Percentiles rank a stretch among this genome's conserved stretches.
Conservation (phyloP, 2,113 vertebrate species). For the Dipodomys ordii region DNA sequence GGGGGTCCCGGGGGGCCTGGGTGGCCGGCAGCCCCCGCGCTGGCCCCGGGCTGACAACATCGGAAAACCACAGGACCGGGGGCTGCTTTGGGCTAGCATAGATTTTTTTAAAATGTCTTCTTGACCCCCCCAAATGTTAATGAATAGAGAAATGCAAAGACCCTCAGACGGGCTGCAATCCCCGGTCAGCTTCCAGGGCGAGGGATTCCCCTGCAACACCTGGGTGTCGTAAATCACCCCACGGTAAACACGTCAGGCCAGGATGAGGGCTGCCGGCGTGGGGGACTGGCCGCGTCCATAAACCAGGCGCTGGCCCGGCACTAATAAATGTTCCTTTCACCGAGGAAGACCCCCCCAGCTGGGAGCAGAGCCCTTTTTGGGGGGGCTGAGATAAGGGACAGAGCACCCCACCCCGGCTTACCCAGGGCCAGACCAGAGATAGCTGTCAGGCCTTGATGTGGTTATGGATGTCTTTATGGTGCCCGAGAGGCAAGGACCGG, state of each 20-base stretch:
- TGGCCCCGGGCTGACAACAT: too few relatives aligned
- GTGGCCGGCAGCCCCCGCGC: too few relatives aligned
- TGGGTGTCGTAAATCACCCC: slow-evolving; percentile 96
- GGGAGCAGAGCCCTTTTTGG: not conserved
- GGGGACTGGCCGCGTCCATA: slow-evolving; percentile 53
- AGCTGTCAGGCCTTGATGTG: not conserved
- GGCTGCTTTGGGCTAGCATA: not conserved
- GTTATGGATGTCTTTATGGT: not conserved
- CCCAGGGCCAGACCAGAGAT: not conserved
- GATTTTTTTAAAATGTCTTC: not conserved
- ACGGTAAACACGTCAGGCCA: slow-evolving; percentile 92
- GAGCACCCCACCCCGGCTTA: not conserved
- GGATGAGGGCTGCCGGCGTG: slow-evolving; percentile 77
- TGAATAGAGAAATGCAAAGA: slow-evolving; percentile 87
- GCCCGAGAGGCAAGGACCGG: not conserved
- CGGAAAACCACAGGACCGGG: not conserved
- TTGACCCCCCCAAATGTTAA: slow-evolving; percentile 84
- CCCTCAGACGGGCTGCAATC: slow-evolving; percentile 88
- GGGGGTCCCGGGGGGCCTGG: too few relatives aligned
- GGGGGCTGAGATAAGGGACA: slow-evolving; percentile 27
- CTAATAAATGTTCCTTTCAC: slow-evolving; percentile 74
- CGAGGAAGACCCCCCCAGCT: slow-evolving; percentile 58
- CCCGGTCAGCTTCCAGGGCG: slow-evolving; percentile 84
- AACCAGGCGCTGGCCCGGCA: slow-evolving; percentile 80
- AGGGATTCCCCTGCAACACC: slow-evolving; percentile 92